These are phyloP conservation scores for Strigamia transsilvanica DNA, from an alignment of 2,888 invertebrate species.

Conservation along the genomic window DNA sequence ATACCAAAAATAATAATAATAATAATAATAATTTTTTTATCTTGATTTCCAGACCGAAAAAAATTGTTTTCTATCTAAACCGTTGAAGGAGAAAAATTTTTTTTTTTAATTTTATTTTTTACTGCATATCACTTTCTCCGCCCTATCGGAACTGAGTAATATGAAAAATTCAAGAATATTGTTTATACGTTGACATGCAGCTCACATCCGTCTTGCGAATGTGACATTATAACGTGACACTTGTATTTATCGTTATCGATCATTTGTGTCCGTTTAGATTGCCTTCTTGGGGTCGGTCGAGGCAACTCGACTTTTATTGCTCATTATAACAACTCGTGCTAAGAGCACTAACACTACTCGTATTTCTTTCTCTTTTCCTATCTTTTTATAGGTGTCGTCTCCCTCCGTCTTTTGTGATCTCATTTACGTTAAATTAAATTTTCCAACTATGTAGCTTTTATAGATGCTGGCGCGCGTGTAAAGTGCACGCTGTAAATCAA, in stretches of 20 bases:
- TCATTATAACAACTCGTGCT: slow-evolving; percentile 9
- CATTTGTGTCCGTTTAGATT: slow-evolving; percentile 18
- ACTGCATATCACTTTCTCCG: not conserved
- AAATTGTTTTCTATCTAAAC: too few species aligned
- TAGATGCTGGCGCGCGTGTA: slow-evolving; percentile 45
- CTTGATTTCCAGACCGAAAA: too few species aligned
- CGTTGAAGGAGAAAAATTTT: too few species aligned
- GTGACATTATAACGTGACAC: slow-evolving; percentile 31
- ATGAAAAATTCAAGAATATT: slow-evolving; percentile 40
- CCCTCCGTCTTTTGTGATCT: slow-evolving; percentile 37
- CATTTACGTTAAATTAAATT: slow-evolving; percentile 43
- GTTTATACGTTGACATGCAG: slow-evolving; percentile 24
- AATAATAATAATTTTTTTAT: too few species aligned
- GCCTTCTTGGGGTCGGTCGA: slow-evolving; percentile 24
- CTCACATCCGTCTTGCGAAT: slow-evolving; percentile 42
- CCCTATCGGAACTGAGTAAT: not conserved
- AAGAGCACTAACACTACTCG: slow-evolving; percentile 27
- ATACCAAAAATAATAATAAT: too few species aligned
- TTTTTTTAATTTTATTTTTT: too few species aligned
- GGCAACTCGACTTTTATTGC: slow-evolving; percentile 34
- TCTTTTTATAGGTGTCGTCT: slow-evolving; percentile 44
- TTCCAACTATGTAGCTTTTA: slow-evolving; percentile 48
- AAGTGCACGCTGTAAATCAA: slow-evolving; percentile 46
- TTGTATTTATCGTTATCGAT: slow-evolving; percentile 49
- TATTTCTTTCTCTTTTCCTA: slow-evolving; percentile 44